Base-by-base conservation (phyloP, 2,888 invertebrate species). In the Philaethria dido region DNA sequence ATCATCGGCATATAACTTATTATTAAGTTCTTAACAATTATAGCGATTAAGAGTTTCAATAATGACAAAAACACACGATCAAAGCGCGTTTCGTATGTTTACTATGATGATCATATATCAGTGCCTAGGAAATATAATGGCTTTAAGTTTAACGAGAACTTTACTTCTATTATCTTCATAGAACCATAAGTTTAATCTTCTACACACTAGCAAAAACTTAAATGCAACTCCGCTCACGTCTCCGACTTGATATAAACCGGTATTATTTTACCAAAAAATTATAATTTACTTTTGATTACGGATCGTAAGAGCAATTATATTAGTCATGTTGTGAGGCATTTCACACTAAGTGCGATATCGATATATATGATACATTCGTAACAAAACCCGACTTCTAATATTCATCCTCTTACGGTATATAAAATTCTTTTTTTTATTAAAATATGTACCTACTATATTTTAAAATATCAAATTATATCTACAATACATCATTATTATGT, bases 401-500 rank as follows among this genome's bases (percentile, higher is more conserved):
- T 74, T 73, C 73, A 74, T 79, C 76, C 74, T 73, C 77, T 83
- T 81, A 80, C 82, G 80, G 81, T 82, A 83, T 78, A 71, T 63
- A 75, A 74, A 73, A 70, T 73, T 60, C 61, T 69, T 82, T 84
- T 84, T 85, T 86, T 83, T 78, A 79, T 77, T 77, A 74, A 78
- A 22, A 57, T 42, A 57, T 57, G 57, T 78, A 71, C 78, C 80
- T 80, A 80, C 80, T 78, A 81, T 75, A 78, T 80, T 88, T 84
- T 81, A 85, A 87, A 89, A 84, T 88, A 86, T 86, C 88, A 83
- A 91, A 89, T 91, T 89, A 90, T 86, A 85, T 81, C 77, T 79
- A 89, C 88, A 91, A 89, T 91, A 83, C 86, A 81, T 83, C 80
- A 82, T 88, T 87, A 87, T 89, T 89, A 87, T 81, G 78, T 80